Conservation (phyloP, 2,113 vertebrate genomes). For the Brachypteracias leptosomus region DNA sequence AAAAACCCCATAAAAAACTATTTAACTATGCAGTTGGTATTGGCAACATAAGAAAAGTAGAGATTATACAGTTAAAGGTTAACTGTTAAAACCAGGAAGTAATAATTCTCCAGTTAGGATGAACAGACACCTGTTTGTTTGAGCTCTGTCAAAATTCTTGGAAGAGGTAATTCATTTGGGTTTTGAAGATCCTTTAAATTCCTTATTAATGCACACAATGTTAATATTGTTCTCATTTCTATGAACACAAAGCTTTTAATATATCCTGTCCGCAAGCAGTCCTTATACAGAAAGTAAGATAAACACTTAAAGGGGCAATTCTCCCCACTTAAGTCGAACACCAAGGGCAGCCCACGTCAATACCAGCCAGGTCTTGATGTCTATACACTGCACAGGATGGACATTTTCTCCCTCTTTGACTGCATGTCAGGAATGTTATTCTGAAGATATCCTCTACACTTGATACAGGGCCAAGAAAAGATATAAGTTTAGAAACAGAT, state of each 20-base stretch:
- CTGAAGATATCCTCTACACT: not conserved
- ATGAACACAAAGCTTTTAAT: not conserved
- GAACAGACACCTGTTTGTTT: not conserved
- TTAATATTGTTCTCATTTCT: not conserved
- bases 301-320: not conserved
- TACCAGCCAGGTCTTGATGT: not conserved
- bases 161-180: not conserved
- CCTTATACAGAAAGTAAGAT: not conserved
- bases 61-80: not conserved
- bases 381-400: not conserved
- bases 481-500: not conserved
- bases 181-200: not conserved
- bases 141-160: not conserved
- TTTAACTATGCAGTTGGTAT: not conserved
- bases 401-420: not conserved
- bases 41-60: not conserved
- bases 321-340: not conserved
- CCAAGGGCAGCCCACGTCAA: not conserved
- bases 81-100: not conserved
- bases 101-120: not conserved
- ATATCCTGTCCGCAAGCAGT: not conserved
- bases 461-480: not conserved
- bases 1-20: not conserved
- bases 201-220: not conserved
- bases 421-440: not conserved